Base-by-base conservation (phyloP, 2,888 invertebrate species). In the Lycia hirtaria region DNA sequence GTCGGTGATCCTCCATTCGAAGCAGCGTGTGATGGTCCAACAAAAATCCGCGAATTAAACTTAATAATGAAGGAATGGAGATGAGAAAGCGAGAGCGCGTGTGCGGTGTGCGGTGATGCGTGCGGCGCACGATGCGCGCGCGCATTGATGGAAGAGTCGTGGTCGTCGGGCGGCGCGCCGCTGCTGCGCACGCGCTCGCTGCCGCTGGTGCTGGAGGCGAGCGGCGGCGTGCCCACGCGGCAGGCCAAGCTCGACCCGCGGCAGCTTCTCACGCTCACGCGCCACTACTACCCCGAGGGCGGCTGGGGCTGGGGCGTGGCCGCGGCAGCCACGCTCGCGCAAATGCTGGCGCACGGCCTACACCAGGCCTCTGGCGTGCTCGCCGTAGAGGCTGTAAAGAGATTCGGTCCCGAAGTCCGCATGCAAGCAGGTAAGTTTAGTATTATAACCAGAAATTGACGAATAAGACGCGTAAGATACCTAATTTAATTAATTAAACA, bases 241-340 rank as follows among this genome's bases (percentile, higher is more conserved):
- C 87, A 83, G 80, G 78, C 84, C 79, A 92, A 81, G 80, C 91
- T 90, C 78, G 92, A 91, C 81, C 93, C 92, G 33, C 92, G 93
- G 60, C 93, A 93, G 60, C 85, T 95, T 69, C 91, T 95, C 53
- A 95, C 95, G 6, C 92, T 95, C 66, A 94, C 95, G 66, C 95
- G 96, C 72, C 96, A 97, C 77, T 97, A 97, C 86, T 97, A 97
- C 84, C 97, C 97, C 26, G 97, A 97, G 85, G 96, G 96, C 5
- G 97, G 96, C 0, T 97, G 97, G 97, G 97, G 97, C 4, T 97
- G 96, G 96, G 94, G 96, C 49, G 94, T 97, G 48, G 93, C 96
- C 1, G 90, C 93, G 14, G 95, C 95, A 20, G 96, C 95, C 14
- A 93, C 96, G 17, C 83, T 96, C 19, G 96, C 95, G 30, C 96